Evolutionary conservation across 2,888 invertebrate species (phyloP), one percentile per base, ranked within the genome.

Genomic region (Drosophila mercatorum): DNA sequence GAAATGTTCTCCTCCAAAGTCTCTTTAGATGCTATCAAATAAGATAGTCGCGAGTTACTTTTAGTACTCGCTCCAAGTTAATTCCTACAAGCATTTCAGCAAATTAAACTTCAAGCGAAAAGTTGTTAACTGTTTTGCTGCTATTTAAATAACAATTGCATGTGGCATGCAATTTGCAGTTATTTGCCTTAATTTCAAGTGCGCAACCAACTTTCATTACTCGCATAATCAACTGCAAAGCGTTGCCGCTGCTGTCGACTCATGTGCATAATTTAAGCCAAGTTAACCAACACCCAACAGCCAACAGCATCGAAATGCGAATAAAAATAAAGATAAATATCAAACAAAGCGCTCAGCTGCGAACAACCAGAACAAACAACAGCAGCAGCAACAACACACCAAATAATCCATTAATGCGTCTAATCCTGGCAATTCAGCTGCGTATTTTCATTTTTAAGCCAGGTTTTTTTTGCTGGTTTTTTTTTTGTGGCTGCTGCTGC

Each of bases 371-470:
- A 63, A 53, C 64, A 58, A 59, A 53, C 34, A 55, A 41, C 67
- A 46, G 14, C 46, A 59, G 51, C 56, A 47, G 28, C 67, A 46
- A 12, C 26, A 59, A 53, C 56, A 47, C 41, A 51, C 63, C 57
- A 66, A 81, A 75, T 81, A 81, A 81, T 81, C 84, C 81, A 83
- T 81, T 81, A 81, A 81, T 78, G 75, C 79, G 57, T 84, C 75
- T 81, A 83, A 81, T 84, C 78, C 84, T 34, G 47, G 68, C 75
- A 68, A 73, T 61, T 59, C 72, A 66, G 72, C 46, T 61, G 46
- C 41, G 66, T 72, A 69, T 65, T 65, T 83, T 53, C 52, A 57
- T 68, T 53, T 63, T 59, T 51, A 43, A 41, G 46, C 56, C 38
- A 44, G 3, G 17, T 17, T 17, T 51, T 51, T 34, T 44, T 12